A percentile compares a stretch with the other conserved stretches of the same genome.
phyloP scores from a whole-genome alignment of 2,113 vertebrate species.

The Saguinus imperator region DNA sequence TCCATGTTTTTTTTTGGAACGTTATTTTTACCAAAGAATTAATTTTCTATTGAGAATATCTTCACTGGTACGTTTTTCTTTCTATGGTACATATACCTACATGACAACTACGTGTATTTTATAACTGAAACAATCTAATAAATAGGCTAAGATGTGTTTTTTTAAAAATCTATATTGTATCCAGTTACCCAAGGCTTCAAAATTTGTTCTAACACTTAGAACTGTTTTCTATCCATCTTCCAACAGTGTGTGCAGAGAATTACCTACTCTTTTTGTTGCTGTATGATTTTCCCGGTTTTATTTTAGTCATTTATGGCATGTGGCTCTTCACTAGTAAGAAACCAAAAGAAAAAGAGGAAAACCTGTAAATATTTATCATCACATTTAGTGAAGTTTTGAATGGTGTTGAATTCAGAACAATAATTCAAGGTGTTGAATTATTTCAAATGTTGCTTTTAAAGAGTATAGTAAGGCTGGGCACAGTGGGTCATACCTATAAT shows the following conservation, averaged over 20 bases:
- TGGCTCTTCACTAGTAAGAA: neutral
- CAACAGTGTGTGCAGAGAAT: neutral
- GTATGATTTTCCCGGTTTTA: neutral
- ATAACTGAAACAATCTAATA: neutral
- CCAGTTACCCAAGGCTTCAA: neutral
- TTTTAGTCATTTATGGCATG: neutral
- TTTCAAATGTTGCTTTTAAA: slow-evolving; percentile 22
- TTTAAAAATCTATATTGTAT: neutral
- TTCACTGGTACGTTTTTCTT: neutral
- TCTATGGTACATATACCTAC: neutral
- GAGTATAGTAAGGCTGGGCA: too few species aligned
- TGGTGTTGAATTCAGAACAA: neutral
- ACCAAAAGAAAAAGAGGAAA: neutral
- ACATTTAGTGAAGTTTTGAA: neutral
- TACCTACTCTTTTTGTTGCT: neutral
- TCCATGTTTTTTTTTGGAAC: neutral
- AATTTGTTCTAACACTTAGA: neutral
- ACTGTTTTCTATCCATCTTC: neutral
- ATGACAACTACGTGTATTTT: neutral
- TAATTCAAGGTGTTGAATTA: neutral
- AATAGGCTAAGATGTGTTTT: neutral
- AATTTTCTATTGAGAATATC: neutral
- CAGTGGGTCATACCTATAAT: too few species aligned
- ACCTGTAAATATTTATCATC: neutral
- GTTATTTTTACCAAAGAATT: neutral